phyloP scores from a whole-genome alignment of 2,113 vertebrate genomes.

The Hippopotamus amphibius region DNA sequence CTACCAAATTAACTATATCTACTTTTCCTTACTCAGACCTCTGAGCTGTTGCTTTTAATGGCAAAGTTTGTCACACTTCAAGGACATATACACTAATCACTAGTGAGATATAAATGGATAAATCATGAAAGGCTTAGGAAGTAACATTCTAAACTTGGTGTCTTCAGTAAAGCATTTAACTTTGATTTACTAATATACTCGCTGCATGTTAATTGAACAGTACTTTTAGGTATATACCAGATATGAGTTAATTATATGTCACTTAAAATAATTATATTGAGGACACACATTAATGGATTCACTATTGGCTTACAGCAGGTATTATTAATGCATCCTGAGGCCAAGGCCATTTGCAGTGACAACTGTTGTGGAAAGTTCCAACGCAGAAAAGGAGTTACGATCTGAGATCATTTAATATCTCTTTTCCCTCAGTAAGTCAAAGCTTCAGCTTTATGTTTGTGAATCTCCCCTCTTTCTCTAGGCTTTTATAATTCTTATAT shows the following conservation, averaged over 20 bases:
- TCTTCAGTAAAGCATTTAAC: conserved; percentile 80
- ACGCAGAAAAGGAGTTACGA: conserved; percentile 28
- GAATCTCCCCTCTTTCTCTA: not conserved
- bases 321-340: conserved; percentile 67
- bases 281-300: conserved; percentile 72
- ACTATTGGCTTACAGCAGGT: conserved; percentile 57
- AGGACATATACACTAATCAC: conserved; percentile 6
- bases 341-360: conserved; percentile 48
- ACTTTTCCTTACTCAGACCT: not conserved
- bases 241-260: conserved; percentile 81
- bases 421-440: not conserved
- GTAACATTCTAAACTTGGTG: conserved; percentile 74
- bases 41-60: not conserved
- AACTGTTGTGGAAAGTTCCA: conserved; percentile 44
- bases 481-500: not conserved
- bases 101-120: conserved; percentile 68
- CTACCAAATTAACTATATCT: not conserved
- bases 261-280: conserved; percentile 73
- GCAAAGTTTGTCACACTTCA: not conserved
- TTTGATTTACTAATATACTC: conserved; percentile 84
- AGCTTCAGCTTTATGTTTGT: not conserved
- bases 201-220: conserved; percentile 80
- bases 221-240: conserved; percentile 74
- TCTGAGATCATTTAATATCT: not conserved
- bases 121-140: conserved; percentile 78